Base-by-base conservation (phyloP, 2,113 vertebrate species). In the Bagarius yarrelli region DNA sequence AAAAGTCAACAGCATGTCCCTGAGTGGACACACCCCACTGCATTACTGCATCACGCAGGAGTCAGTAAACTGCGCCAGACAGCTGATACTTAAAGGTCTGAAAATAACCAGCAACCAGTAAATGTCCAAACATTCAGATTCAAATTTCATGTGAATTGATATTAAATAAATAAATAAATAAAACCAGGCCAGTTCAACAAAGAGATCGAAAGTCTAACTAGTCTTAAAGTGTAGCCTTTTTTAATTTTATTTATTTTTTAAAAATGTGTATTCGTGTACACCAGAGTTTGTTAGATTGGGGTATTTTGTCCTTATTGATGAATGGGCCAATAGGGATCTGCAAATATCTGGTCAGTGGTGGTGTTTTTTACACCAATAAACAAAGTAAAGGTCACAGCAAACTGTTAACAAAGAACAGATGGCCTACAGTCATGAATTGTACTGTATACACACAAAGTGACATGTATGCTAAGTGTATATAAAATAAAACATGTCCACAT, bases 11-110 rank as follows among this genome's bases (percentile, higher is more conserved):
- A 91, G 93, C 76, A 89, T 94, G 81, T 95, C 98, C 0, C 90
- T 98, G 83, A 97, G 97, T 0, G 98, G 98, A 21, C 95, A 96
- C 81, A 89, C 95, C 0, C 93, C 96, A 0, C 79, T 99, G 85
- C 96, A 98, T 89, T 94, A 95, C 92, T 99, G 97, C 34, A 93
- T 91, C 0, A 96, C 93, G n/a, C 88, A 27, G 5, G 91, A 91
- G 74, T 95, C 98, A 8, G 83, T 96, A 75, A 86, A 91, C 72
- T 99, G 98, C 79, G 97, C 96, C 85, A 94, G 94, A 86, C 94
- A 95, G 32, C 90, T 99, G 81, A 86, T 98, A 52, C 91, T 92
- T 87, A 95, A 90, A 95, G 98, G 98, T 98, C 88, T 52, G 85
- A 36, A 70, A 1, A 81, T 63, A 25, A 19, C 15, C 69, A 64